A percentile compares a stretch with the other conserved stretches of the same genome.
These are phyloP conservation scores for Zeuzera pyrina DNA, from an alignment of 2,888 invertebrate genomes.

Conservation along the genomic window DNA sequence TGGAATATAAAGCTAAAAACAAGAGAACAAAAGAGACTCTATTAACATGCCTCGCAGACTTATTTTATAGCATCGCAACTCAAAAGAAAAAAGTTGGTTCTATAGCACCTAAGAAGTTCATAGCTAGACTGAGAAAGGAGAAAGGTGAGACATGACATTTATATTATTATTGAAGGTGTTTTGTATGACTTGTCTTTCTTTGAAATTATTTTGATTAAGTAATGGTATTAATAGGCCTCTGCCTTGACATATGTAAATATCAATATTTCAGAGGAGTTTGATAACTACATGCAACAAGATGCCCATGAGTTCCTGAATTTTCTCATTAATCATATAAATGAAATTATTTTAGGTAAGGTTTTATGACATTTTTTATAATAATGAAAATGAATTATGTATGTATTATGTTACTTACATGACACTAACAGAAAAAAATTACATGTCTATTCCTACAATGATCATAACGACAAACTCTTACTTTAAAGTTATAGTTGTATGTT, in stretches of 20 bases:
- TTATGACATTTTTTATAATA: no score
- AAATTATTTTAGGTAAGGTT: slow-evolving; percentile 94
- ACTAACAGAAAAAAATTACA: no score
- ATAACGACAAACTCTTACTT: no score
- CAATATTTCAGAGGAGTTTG: slow-evolving; percentile 92
- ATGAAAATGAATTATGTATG: no score
- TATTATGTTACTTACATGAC: no score
- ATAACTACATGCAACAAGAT: slow-evolving; percentile 99
- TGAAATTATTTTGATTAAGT: no score
- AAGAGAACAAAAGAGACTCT: slow-evolving; percentile 97
- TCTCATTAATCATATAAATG: slow-evolving; percentile 98
- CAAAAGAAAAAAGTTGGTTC: slow-evolving; percentile 99
- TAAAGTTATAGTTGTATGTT: no score
- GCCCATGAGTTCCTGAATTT: slow-evolving; percentile 99
- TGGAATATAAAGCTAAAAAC: slow-evolving; percentile 97
- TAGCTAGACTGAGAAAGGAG: slow-evolving; percentile 97
- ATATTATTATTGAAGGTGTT: background rate
- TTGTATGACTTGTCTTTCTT: slow-evolving; percentile 1
- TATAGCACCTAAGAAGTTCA: slow-evolving; percentile 99
- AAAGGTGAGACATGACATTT: slow-evolving; percentile 78
- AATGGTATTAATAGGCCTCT: no score
- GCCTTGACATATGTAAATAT: slow-evolving; percentile 2
- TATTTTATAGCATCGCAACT: slow-evolving; percentile 99
- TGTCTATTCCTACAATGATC: no score
- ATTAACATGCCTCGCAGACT: slow-evolving; percentile 96